Evolutionary conservation across 2,797 vertebrate genomes (phyloP).

Genomic region (Melanotaenia pygmaea): DNA sequence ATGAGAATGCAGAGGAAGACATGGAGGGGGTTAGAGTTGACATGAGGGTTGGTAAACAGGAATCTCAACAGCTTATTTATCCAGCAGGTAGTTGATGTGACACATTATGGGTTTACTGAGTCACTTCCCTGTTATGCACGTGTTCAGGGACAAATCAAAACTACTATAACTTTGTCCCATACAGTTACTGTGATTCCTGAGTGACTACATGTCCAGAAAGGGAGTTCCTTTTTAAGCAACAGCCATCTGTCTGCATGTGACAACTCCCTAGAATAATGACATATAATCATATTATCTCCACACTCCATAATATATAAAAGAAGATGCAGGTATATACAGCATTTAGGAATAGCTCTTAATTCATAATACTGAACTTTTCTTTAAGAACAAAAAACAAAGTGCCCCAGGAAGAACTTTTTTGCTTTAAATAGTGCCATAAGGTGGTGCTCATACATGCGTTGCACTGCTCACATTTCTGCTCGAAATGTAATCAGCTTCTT

Average conservation of each 20-base stretch:
- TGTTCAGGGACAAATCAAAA: neutral
- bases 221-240: conserved; percentile 11
- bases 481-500: conserved; percentile 7
- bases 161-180: neutral
- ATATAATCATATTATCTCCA: conserved; percentile 28
- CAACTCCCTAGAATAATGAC: too few species aligned
- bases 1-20: conserved; percentile 53
- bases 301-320: conserved; percentile 21
- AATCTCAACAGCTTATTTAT: conserved; percentile 27
- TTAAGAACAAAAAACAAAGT: neutral
- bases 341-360: neutral
- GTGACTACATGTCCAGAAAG: conserved; percentile 1
- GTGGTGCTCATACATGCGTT: neutral
- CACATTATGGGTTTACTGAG: conserved; percentile 22
- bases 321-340: neutral
- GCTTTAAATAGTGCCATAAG: neutral
- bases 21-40: conserved; percentile 45
- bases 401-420: neutral
- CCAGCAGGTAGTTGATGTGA: conserved; percentile 18
- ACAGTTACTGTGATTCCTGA: conserved; percentile 7
- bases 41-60: conserved; percentile 43
- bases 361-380: neutral
- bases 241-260: conserved; percentile 7
- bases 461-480: neutral
- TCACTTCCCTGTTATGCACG: conserved; percentile 20